phyloP scores from a whole-genome alignment of 2,888 invertebrate genomes.

The Macrosoma leucophasiata region DNA sequence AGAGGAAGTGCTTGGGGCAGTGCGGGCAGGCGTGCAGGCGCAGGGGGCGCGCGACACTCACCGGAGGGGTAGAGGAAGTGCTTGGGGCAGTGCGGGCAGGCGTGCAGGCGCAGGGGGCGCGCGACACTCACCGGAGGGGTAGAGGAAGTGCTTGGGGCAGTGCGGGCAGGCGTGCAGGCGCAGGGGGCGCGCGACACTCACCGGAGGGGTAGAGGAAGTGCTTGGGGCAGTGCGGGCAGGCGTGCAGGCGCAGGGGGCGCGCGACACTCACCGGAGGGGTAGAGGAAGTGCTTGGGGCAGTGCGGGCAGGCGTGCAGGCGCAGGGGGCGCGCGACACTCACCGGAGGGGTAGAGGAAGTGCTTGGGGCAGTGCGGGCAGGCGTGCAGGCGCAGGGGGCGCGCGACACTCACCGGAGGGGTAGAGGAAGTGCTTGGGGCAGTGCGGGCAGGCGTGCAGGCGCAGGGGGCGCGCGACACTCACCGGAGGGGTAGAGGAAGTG shows the following conservation, averaged over 20 bases:
- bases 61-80: conserved; percentile 52
- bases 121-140: conserved; percentile 82
- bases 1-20: conserved; percentile 50
- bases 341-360: conserved; percentile 77
- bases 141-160: conserved; percentile 76
- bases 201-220: conserved; percentile 77
- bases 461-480: conserved; percentile 58
- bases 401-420: conserved; percentile 77
- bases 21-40: conserved; percentile 77
- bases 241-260: conserved; percentile 76
- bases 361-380: conserved; percentile 79
- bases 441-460: conserved; percentile 80
- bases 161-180: conserved; percentile 80
- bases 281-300: conserved; percentile 76
- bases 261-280: conserved; percentile 77
- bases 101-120: conserved; percentile 79
- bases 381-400: conserved; percentile 76
- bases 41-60: conserved; percentile 49
- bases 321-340: conserved; percentile 56
- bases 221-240: conserved; percentile 79
- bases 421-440: conserved; percentile 76
- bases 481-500: conserved; percentile 52
- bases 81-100: conserved; percentile 55
- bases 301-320: conserved; percentile 80
- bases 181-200: conserved; percentile 56